Conservation (phyloP, 2,113 vertebrate genomes). For the Lepidothrix coronata region DNA sequence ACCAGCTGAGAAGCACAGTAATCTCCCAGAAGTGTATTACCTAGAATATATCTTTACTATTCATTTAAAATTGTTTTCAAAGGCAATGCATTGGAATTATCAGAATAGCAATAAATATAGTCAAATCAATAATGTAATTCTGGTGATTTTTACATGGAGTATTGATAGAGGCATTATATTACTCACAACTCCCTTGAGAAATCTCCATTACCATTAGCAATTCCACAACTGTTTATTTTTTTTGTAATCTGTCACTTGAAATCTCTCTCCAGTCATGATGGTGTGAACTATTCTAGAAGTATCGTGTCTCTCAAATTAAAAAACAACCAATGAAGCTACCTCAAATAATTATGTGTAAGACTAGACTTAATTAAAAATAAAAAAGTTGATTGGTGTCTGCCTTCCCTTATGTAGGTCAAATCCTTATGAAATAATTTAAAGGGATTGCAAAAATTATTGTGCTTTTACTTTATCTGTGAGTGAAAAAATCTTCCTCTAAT, state of each 20-base stretch:
- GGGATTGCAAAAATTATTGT: not conserved
- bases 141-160: slow-evolving; percentile 10
- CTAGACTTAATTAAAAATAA: not conserved
- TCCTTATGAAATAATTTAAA: not conserved
- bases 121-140: slow-evolving; percentile 37
- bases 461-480: not conserved
- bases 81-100: not conserved
- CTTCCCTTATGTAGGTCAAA: not conserved
- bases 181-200: not conserved
- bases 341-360: not conserved
- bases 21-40: slow-evolving; percentile 11
- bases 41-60: slow-evolving; percentile 1
- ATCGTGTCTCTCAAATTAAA: not conserved
- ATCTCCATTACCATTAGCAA: not conserved
- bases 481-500: not conserved
- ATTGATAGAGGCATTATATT: not conserved
- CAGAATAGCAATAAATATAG: slow-evolving; percentile 4
- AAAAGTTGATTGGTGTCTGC: not conserved
- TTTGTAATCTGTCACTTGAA: not conserved
- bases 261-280: not conserved
- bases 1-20: not conserved
- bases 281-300: not conserved
- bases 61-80: slow-evolving; percentile 39
- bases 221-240: not conserved
- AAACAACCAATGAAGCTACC: not conserved